A percentile compares a stretch with the other conserved stretches of the same genome.
phyloP scores from a whole-genome alignment of 2,113 vertebrate genomes.

The Oncorhynchus gorbuscha region DNA sequence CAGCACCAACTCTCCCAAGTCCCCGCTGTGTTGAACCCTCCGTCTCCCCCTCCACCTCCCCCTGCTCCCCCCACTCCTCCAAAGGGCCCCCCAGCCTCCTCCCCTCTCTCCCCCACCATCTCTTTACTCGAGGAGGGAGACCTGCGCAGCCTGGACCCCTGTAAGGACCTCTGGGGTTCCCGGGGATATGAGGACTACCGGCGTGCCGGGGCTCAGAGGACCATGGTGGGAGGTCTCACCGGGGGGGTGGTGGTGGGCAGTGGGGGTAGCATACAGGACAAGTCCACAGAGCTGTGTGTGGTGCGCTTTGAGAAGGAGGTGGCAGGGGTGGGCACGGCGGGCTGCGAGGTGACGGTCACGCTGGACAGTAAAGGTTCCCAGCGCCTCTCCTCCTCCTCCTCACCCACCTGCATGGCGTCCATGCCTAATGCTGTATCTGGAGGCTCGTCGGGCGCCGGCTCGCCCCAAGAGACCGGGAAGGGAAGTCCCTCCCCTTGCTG shows the following conservation, averaged over 20 bases:
- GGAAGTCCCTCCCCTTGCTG: constrained; percentile 77
- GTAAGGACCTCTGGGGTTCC: constrained; percentile 84
- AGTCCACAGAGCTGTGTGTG: constrained; percentile 76
- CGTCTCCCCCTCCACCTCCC: constrained; percentile 70
- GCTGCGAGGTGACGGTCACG: constrained; percentile 73
- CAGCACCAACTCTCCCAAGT: constrained; percentile 75
- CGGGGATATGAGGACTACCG: constrained; percentile 89
- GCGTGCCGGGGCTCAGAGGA: constrained; percentile 75
- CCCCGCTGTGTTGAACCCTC: constrained; percentile 71
- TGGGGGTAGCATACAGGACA: constrained; percentile 63
- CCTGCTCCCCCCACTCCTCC: constrained; percentile 73
- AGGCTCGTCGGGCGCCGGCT: constrained; percentile 68
- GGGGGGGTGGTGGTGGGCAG: constrained; percentile 76
- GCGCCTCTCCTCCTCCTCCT: constrained; percentile 64
- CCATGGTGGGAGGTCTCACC: constrained; percentile 74
- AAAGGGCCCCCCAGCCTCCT: constrained; percentile 59
- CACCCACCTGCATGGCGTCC: constrained; percentile 67
- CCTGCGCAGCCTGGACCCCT: constrained; percentile 78
- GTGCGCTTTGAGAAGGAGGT: constrained; percentile 83
- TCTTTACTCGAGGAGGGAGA: constrained; percentile 81
- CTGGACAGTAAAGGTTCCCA: constrained; percentile 76
- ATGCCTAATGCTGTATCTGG: constrained; percentile 68
- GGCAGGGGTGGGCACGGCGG: constrained; percentile 68
- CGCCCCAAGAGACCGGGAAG: constrained; percentile 73
- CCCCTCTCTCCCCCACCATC: constrained; percentile 75